Percentiles rank a stretch among this genome's conserved stretches.
phyloP scores from a whole-genome alignment of 2,888 invertebrate species.

The Tachina lurida region DNA sequence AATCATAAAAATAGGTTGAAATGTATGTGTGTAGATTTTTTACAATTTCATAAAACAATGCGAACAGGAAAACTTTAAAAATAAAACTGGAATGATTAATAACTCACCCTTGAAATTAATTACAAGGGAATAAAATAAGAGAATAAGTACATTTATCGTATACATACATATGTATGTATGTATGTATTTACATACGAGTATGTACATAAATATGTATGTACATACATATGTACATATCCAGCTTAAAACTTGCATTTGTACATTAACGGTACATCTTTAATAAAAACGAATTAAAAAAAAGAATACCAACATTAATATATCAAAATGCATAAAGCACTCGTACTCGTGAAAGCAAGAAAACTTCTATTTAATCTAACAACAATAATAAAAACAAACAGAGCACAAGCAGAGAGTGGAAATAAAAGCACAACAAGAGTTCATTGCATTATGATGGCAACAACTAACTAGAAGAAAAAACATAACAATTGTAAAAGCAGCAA shows the following conservation, averaged over 20 bases:
- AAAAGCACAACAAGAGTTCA: constrained; percentile 78
- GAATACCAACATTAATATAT: constrained; percentile 49
- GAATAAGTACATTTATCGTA: not conserved
- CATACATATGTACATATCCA: not conserved
- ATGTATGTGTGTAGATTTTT: not conserved
- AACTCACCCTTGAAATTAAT: constrained; percentile 61
- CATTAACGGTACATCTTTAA: constrained; percentile 49
- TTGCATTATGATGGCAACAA: constrained; percentile 79
- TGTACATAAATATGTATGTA: not conserved
- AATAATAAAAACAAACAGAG: constrained; percentile 24
- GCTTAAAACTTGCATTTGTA: not conserved
- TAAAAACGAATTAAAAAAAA: constrained; percentile 28
- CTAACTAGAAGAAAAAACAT: constrained; percentile 72
- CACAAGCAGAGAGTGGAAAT: constrained; percentile 35
- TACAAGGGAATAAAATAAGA: not conserved
- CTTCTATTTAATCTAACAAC: constrained; percentile 55
- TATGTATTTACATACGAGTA: not conserved
- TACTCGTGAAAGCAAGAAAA: constrained; percentile 33
- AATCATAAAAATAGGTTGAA: constrained; percentile 34
- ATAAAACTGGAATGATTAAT: constrained; percentile 36
- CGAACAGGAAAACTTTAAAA: constrained; percentile 26
- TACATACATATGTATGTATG: not conserved
- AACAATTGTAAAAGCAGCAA: constrained; percentile 66
- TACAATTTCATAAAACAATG: constrained; percentile 31
- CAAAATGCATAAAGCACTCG: constrained; percentile 38